Evolutionary conservation across 2,797 vertebrate genomes (phyloP), one percentile per base, ranked within the genome.

Genomic region (Alcedo quadribrachys): DNA sequence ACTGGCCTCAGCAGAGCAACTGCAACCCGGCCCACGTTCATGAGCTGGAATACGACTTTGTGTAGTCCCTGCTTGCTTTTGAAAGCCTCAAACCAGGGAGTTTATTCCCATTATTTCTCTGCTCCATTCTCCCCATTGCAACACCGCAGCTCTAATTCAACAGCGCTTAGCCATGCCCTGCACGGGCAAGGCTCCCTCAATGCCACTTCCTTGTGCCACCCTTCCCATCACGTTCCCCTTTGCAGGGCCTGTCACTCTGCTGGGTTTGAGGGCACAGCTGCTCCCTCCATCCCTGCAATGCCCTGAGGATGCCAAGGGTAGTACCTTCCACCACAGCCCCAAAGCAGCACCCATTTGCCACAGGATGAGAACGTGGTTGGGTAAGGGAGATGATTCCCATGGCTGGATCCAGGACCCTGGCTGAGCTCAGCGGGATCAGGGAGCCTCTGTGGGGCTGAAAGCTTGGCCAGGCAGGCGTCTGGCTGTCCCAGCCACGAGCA

Each of bases 21-120:
- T 68, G 73, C 45, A 87, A 45, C 42, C 19, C 4, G 1, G 58
- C 45, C 74, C 60, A 48, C 0, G 1, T 28, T 50, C 43, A 60
- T 43, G 57, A 84, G 37, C 18, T 77, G 27, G 50, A 61, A 17
- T 0, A 0, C 17, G 32, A 79, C 48, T 69, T 83, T 0, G 0
- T 15, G 24, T 33, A 84, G 83, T 16, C 33, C 9, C 28, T 78
- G 40, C 55, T 76, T 78, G 55, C 10, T 83, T 91, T 51, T 42
- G 28, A 82, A 93, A 58, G 15, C 21, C 66, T 83, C 6, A 4
- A n/a, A 70, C 11, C 4, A 0, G 0, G 2, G 9, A 9, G 3
- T 45, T 87, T 83, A 51, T 62, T 81, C 30, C 37, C 0, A 0
- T 28, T 58, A 12, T 81, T 85, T 58, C 33, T 81, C 51, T 81